Conservation (phyloP, 2,888 invertebrate genomes). For the Nysson spinosus region DNA sequence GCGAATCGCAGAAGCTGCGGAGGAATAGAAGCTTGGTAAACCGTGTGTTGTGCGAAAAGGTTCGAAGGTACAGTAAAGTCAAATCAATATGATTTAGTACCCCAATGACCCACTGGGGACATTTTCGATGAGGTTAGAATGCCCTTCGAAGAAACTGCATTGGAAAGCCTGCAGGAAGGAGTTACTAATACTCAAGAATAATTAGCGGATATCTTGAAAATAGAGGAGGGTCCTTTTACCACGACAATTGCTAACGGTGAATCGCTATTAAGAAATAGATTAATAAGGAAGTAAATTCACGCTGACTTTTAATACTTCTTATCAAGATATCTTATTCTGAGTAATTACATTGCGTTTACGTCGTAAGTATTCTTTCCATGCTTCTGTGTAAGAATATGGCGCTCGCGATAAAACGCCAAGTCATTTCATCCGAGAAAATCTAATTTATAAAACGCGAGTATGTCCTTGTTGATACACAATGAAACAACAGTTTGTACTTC, state of each 20-base stretch:
- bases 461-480: too few species aligned
- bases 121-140: conserved; percentile 12
- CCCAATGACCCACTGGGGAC: conserved; percentile 51
- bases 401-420: too few species aligned
- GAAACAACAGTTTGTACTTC: too few species aligned
- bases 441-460: too few species aligned
- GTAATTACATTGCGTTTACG: too few species aligned
- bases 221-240: not conserved
- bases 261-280: not conserved
- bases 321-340: too few species aligned
- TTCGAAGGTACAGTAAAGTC: not conserved
- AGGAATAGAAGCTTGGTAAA: not conserved
- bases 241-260: conserved; percentile 25
- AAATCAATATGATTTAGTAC: conserved; percentile 55
- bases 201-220: not conserved
- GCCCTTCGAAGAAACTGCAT: conserved; percentile 27
- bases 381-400: too few species aligned
- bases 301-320: too few species aligned
- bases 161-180: conserved; percentile 18
- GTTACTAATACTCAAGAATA: conserved; percentile 2
- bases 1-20: not conserved
- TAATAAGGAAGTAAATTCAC: not conserved
- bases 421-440: too few species aligned
- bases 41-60: not conserved
- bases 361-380: too few species aligned